A percentile compares a stretch with the other conserved stretches of the same genome.
Conservation (phyloP, 2,888 invertebrate genomes). For the Dicranocentrus wangi region DNA sequence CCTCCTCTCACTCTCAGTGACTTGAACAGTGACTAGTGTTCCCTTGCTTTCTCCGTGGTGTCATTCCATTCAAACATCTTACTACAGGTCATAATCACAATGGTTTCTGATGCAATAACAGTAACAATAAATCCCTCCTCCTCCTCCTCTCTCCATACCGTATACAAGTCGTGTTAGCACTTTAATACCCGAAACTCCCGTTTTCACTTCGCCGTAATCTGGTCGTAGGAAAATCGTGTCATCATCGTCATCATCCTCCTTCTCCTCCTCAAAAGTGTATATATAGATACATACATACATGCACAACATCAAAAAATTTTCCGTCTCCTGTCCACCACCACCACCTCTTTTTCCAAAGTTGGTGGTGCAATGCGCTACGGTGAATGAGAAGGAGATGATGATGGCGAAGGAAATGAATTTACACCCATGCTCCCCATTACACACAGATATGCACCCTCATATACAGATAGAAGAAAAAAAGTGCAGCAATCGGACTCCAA, state of each 20-base stretch:
- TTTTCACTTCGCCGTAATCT: background rate
- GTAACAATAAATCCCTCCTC: slow-evolving; percentile 51
- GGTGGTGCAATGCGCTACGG: background rate
- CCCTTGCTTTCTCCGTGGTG: background rate
- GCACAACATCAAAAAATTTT: too few species aligned
- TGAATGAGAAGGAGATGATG: background rate
- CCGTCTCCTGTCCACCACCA: too few species aligned
- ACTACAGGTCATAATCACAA: slow-evolving; percentile 30
- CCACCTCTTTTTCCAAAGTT: too few species aligned
- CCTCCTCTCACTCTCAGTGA: background rate
- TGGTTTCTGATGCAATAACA: slow-evolving; percentile 43
- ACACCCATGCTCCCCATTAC: background rate
- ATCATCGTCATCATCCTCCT: slow-evolving; percentile 14
- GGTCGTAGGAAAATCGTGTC: slow-evolving; percentile 17
- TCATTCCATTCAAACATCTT: slow-evolving; percentile 17
- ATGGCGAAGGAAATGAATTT: slow-evolving; percentile 5
- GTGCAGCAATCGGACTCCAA: too few species aligned
- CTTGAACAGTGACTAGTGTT: too few species aligned
- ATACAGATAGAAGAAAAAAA: background rate
- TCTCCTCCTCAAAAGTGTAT: slow-evolving; percentile 5
- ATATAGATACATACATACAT: too few species aligned
- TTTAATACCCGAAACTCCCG: slow-evolving; percentile 5
- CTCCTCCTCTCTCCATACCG: slow-evolving; percentile 9
- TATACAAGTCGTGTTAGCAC: slow-evolving; percentile 1
- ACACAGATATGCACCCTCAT: background rate